Evolutionary conservation across 2,888 invertebrate species (phyloP).

Genomic region (Polydrusus cervinus): DNA sequence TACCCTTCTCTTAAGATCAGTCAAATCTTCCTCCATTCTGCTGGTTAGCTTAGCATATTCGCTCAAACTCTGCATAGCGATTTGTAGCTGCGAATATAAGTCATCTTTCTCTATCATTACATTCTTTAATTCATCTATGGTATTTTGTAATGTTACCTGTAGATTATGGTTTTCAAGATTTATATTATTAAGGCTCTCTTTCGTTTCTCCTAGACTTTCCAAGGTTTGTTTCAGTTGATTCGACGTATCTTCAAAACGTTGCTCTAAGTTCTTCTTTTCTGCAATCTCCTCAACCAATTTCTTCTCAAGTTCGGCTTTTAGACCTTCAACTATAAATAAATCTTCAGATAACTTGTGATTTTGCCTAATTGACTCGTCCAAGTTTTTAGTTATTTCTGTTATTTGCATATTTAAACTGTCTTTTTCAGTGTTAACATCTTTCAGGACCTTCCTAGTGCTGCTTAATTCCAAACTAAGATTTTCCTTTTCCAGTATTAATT

Average conservation of each 20-base stretch:
- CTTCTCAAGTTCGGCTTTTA: conserved; percentile 8
- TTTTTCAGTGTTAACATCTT: conserved; percentile 14
- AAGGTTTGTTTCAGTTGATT: conserved; percentile 5
- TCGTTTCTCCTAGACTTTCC: background rate
- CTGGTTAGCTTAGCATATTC: background rate
- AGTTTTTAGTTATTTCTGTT: conserved; percentile 9
- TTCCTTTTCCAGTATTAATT: background rate
- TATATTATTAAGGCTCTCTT: background rate
- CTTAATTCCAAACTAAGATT: background rate
- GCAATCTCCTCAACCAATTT: conserved; percentile 15
- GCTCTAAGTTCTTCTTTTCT: background rate
- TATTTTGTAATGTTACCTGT: conserved; percentile 3
- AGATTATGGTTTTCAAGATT: background rate
- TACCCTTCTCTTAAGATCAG: background rate
- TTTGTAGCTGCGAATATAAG: background rate
- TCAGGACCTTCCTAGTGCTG: background rate
- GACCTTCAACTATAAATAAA: background rate
- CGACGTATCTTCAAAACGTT: background rate
- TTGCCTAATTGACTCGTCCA: background rate
- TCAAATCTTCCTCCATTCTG: conserved; percentile 1
- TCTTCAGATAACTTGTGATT: conserved; percentile 9
- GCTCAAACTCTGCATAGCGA: background rate
- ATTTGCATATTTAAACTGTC: conserved; percentile 1
- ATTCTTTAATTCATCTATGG: background rate
- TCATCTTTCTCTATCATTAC: conserved; percentile 3